Evolutionary conservation across 2,113 vertebrate species (phyloP).

Genomic region (Sinocyclocheilus maitianheensis): DNA sequence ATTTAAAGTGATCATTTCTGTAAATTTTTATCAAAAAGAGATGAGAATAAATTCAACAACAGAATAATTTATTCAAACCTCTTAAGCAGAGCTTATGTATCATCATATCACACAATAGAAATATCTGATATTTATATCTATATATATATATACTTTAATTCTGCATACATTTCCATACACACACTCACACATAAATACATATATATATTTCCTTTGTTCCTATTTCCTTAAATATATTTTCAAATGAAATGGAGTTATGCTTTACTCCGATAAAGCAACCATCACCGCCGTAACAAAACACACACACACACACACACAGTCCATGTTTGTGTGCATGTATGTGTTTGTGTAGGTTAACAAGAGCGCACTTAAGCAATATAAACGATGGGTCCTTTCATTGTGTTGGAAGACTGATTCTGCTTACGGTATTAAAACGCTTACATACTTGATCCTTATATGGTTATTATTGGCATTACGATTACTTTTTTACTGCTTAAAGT

Average conservation of each 20-base stretch:
- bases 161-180: constrained; percentile 74
- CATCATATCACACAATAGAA: constrained; percentile 69
- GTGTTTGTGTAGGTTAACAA: constrained; percentile 62
- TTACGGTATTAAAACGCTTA: constrained; percentile 69
- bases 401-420: constrained; percentile 75
- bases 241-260: constrained; percentile 64
- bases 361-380: constrained; percentile 69
- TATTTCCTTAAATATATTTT: constrained; percentile 75
- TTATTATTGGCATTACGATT: constrained; percentile 63
- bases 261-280: constrained; percentile 64
- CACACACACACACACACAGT: constrained; percentile 43
- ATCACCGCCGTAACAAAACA: constrained; percentile 60
- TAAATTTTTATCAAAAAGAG: background rate
- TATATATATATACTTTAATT: constrained; percentile 71
- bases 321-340: constrained; percentile 13
- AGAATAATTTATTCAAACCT: constrained; percentile 78
- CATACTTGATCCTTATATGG: constrained; percentile 64
- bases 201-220: constrained; percentile 62
- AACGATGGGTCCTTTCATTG: constrained; percentile 44
- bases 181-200: constrained; percentile 59
- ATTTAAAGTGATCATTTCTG: background rate
- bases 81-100: constrained; percentile 74
- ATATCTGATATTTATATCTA: constrained; percentile 62
- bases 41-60: constrained; percentile 33
- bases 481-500: constrained; percentile 55